Conservation (phyloP, 2,113 vertebrate genomes). For the Chrysemys picta region DNA sequence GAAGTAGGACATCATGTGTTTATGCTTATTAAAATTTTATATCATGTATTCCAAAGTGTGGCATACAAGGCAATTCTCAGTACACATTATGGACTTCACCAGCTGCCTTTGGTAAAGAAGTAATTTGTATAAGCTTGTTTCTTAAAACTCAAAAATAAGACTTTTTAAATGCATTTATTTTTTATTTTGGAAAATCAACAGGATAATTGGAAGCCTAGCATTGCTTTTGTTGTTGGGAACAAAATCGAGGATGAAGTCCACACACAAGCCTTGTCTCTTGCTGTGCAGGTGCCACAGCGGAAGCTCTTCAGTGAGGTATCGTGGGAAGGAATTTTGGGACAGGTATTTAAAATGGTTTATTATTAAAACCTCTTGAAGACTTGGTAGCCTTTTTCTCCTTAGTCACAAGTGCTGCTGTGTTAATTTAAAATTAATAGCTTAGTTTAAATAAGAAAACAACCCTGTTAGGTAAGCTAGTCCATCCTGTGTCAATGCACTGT, state of each 20-base stretch:
- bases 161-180: not conserved
- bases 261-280: slow-evolving; percentile 75
- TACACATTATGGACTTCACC: not conserved
- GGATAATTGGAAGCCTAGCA: slow-evolving; percentile 85
- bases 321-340: slow-evolving; percentile 73
- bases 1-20: not conserved
- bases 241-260: slow-evolving; percentile 80
- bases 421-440: not conserved
- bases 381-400: not conserved
- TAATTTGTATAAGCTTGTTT: not conserved
- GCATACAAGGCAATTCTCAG: not conserved
- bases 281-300: slow-evolving; percentile 80
- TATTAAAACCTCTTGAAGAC: not conserved
- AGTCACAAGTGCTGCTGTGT: not conserved
- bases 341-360: slow-evolving; percentile 76
- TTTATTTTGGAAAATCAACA: slow-evolving; percentile 62
- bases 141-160: not conserved
- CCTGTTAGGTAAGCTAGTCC: not conserved
- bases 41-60: not conserved
- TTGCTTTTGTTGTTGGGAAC: slow-evolving; percentile 81
- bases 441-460: not conserved
- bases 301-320: slow-evolving; percentile 84
- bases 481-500: not conserved
- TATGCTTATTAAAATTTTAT: fast-evolving
- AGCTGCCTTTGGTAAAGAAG: not conserved